Percentiles rank a stretch among this genome's conserved stretches.
Evolutionary conservation across 2,113 vertebrate genomes (phyloP).

Genomic region (Scortum barcoo): DNA sequence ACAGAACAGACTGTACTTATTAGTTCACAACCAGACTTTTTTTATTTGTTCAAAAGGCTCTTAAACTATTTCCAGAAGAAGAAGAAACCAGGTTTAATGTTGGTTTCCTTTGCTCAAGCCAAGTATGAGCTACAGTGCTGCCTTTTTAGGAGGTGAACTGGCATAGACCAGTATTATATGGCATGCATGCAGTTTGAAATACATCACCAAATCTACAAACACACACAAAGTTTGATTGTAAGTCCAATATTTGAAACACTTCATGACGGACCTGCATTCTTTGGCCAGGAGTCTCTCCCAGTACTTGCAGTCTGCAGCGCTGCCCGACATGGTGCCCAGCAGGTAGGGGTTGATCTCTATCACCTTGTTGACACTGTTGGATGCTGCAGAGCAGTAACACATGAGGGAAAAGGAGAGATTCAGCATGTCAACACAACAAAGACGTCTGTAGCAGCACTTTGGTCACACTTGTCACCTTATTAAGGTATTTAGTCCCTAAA

Average conservation of each 20-base stretch:
- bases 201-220: too few relatives aligned
- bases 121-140: too few relatives aligned
- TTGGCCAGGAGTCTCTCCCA: slow-evolving; percentile 92
- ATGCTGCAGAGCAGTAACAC: slow-evolving; percentile 59
- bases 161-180: too few relatives aligned
- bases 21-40: too few relatives aligned
- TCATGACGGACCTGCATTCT: slow-evolving; percentile 87
- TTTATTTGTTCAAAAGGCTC: too few relatives aligned
- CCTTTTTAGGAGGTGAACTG: too few relatives aligned
- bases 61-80: too few relatives aligned
- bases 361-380: slow-evolving; percentile 86
- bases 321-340: slow-evolving; percentile 92
- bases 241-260: background rate
- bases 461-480: background rate
- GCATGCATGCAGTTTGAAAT: background rate
- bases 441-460: background rate
- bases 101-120: too few relatives aligned
- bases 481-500: background rate
- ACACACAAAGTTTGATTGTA: too few relatives aligned
- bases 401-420: background rate
- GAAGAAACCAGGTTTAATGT: too few relatives aligned
- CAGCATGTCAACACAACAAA: background rate
- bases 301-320: slow-evolving; percentile 89
- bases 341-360: slow-evolving; percentile 93
- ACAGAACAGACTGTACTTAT: background rate